These are phyloP conservation scores for Thymelicus acteon DNA, from an alignment of 2,888 invertebrate species.

Conservation along the genomic window DNA sequence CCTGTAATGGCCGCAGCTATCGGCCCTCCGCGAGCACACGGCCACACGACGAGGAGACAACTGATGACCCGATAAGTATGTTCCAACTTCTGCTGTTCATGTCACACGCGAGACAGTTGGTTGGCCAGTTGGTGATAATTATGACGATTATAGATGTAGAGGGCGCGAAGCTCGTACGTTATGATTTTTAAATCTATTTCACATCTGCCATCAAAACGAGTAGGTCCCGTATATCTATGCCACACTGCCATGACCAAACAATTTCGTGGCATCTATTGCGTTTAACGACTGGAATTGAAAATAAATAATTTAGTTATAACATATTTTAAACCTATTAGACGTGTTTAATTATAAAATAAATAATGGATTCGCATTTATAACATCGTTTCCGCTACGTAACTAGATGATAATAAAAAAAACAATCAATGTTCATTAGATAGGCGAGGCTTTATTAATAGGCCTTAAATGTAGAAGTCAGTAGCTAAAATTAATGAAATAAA, in stretches of 20 bases:
- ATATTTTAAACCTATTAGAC: neutral
- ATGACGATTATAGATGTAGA: no score
- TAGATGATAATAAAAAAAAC: slow-evolving; percentile 1
- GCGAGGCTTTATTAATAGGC: slow-evolving; percentile 19
- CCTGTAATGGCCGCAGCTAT: neutral
- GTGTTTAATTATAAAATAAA: neutral
- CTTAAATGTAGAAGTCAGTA: slow-evolving; percentile 36
- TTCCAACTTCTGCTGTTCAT: neutral
- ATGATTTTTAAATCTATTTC: neutral
- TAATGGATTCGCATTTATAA: neutral
- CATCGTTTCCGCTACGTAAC: slow-evolving; percentile 1
- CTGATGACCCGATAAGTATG: neutral
- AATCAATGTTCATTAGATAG: slow-evolving; percentile 25
- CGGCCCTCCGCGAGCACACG: neutral
- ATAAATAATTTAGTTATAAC: no score
- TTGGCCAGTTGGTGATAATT: no score
- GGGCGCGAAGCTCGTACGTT: neutral
- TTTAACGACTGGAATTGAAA: no score
- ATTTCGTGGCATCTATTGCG: neutral
- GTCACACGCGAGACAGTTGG: neutral
- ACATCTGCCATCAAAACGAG: neutral
- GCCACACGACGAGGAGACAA: neutral
- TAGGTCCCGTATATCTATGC: no score
- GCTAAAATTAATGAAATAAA: slow-evolving; percentile 36
- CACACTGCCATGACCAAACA: neutral